phyloP scores from a whole-genome alignment of 2,888 invertebrate species.

The Drosophila nigricruria region DNA sequence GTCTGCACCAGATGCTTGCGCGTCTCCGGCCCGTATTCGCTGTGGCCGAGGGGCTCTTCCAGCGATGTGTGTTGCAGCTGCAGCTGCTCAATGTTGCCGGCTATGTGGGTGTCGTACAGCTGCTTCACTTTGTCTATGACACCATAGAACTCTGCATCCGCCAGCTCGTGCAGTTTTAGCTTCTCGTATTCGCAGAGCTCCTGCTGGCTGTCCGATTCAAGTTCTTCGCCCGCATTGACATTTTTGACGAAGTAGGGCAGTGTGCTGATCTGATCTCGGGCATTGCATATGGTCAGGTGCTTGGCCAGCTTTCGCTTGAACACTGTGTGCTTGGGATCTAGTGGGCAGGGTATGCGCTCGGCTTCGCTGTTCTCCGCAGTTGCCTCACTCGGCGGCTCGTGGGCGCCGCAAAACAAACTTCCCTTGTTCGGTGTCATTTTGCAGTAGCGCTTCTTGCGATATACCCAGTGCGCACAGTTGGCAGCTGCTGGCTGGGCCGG shows the following conservation, averaged over 20 bases:
- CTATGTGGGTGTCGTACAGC: slow-evolving; percentile 83
- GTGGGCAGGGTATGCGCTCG: slow-evolving; percentile 89
- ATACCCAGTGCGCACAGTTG: slow-evolving; percentile 89
- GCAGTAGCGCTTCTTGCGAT: slow-evolving; percentile 90
- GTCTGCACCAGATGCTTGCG: slow-evolving; percentile 92
- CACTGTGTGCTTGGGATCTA: slow-evolving; percentile 90
- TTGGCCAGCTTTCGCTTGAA: slow-evolving; percentile 89
- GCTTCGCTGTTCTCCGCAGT: slow-evolving; percentile 45
- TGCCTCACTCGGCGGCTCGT: slow-evolving; percentile 84
- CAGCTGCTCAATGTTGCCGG: slow-evolving; percentile 84
- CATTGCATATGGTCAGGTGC: slow-evolving; percentile 91
- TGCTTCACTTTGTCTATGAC: slow-evolving; percentile 85
- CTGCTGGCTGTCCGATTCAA: slow-evolving; percentile 11
- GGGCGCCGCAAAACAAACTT: slow-evolving; percentile 90
- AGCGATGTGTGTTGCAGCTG: slow-evolving; percentile 86
- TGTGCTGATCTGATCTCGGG: slow-evolving; percentile 86
- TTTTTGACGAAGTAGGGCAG: slow-evolving; percentile 84
- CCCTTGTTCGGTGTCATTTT: slow-evolving; percentile 91
- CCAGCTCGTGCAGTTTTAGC: slow-evolving; percentile 84
- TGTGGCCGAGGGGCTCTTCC: slow-evolving; percentile 86
- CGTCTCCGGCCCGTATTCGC: slow-evolving; percentile 88
- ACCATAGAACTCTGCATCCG: slow-evolving; percentile 82
- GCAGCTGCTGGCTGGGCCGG: neutral
- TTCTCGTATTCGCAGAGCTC: slow-evolving; percentile 33
- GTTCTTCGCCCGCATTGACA: slow-evolving; percentile 76